These are phyloP conservation scores for Reinhardtius hippoglossoides DNA, from an alignment of 2,113 vertebrate species.

Conservation along the genomic window DNA sequence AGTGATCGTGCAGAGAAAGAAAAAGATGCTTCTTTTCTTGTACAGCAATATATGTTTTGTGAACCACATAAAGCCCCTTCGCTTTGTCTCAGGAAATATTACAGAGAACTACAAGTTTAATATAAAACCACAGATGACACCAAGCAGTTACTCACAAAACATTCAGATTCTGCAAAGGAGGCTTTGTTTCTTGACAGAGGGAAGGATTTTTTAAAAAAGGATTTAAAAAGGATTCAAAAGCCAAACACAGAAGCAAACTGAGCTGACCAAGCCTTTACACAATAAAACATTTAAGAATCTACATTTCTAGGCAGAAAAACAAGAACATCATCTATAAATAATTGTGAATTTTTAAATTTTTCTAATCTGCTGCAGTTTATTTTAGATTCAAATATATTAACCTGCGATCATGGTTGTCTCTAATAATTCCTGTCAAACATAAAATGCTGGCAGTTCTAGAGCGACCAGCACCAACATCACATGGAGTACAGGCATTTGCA, in stretches of 20 bases:
- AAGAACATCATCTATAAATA: conserved; percentile 9
- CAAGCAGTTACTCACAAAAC: conserved; percentile 55
- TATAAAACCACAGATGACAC: conserved; percentile 29
- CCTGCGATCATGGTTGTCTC: not conserved
- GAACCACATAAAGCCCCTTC: conserved; percentile 23
- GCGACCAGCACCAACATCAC: conserved; percentile 19
- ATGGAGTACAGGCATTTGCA: not conserved
- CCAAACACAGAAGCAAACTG: conserved; percentile 10
- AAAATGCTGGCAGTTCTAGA: conserved; percentile 20
- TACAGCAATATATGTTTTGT: conserved; percentile 4
- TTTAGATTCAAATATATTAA: conserved; percentile 5
- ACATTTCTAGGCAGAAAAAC: conserved; percentile 10
- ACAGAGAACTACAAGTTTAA: conserved; percentile 32
- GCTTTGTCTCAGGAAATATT: conserved; percentile 25
- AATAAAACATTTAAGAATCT: not conserved
- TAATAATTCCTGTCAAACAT: not conserved
- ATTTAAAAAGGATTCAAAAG: conserved; percentile 52
- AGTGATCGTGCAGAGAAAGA: conserved; percentile 48
- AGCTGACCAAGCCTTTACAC: not conserved
- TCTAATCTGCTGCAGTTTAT: not conserved
- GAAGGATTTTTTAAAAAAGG: conserved; percentile 11
- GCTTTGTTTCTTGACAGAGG: conserved; percentile 59
- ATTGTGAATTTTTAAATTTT: not conserved
- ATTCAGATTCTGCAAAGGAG: conserved; percentile 44
- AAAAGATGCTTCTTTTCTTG: conserved; percentile 32